Evolutionary conservation across 2,113 vertebrate species (phyloP).

Genomic region (Mobula birostris): DNA sequence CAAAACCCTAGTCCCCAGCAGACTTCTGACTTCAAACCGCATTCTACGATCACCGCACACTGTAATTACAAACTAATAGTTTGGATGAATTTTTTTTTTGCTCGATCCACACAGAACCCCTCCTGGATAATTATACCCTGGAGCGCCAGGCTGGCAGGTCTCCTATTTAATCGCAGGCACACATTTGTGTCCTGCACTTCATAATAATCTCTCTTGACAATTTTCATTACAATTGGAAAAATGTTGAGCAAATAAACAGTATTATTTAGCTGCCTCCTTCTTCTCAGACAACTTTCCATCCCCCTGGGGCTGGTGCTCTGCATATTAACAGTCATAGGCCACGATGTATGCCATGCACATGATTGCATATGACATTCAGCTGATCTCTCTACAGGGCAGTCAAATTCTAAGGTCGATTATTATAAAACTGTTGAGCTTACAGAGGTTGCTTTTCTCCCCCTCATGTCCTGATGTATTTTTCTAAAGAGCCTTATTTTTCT

Average conservation of each 20-base stretch:
- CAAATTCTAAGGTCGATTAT: slow-evolving; percentile 44
- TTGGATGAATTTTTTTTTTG: slow-evolving; percentile 49
- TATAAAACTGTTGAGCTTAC: slow-evolving; percentile 46
- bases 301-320: neutral
- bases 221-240: slow-evolving; percentile 45
- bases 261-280: slow-evolving; percentile 33
- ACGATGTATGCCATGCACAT: neutral
- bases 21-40: slow-evolving; percentile 50
- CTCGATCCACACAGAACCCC: slow-evolving; percentile 48
- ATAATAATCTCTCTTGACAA: slow-evolving; percentile 46
- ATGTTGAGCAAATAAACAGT: slow-evolving; percentile 47
- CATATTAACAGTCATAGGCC: neutral
- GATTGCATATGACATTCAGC: slow-evolving; percentile 50
- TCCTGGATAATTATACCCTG: slow-evolving; percentile 50
- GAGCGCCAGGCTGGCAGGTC: slow-evolving; percentile 44
- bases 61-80: slow-evolving; percentile 69
- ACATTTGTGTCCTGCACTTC: slow-evolving; percentile 41
- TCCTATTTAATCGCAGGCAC: slow-evolving; percentile 40
- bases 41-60: slow-evolving; percentile 53
- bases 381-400: slow-evolving; percentile 45
- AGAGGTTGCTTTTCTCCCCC: neutral
- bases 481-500: neutral
- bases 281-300: slow-evolving; percentile 29
- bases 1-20: slow-evolving; percentile 55
- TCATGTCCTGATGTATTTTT: neutral